A percentile compares a stretch with the other conserved stretches of the same genome.
phyloP scores from a whole-genome alignment of 2,888 invertebrate genomes.

The Dorcus hopei region DNA sequence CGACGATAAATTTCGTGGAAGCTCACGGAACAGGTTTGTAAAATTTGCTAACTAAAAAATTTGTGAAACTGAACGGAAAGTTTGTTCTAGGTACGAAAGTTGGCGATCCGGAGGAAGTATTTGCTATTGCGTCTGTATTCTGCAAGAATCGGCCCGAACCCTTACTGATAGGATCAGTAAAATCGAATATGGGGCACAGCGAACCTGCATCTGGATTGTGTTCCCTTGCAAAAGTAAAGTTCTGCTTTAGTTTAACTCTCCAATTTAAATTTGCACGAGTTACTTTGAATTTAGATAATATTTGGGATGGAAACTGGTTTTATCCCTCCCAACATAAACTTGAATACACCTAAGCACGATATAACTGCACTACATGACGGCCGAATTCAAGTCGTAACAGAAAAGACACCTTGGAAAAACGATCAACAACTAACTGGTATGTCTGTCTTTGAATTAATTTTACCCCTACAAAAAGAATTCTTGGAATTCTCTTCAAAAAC shows the following conservation, averaged over 20 bases:
- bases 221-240: conserved; percentile 69
- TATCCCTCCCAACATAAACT: conserved; percentile 87
- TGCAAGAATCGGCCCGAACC: conserved; percentile 71
- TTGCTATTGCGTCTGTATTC: conserved; percentile 77
- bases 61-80: background rate
- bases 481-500: no score
- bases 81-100: conserved; percentile 60
- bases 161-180: conserved; percentile 83
- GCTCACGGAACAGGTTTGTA: conserved; percentile 53
- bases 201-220: conserved; percentile 84
- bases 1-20: conserved; percentile 73
- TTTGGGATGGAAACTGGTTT: conserved; percentile 72
- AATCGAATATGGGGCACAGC: conserved; percentile 91
- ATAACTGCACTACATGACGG: conserved; percentile 61
- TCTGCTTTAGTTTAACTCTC: background rate
- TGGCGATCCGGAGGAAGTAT: conserved; percentile 90
- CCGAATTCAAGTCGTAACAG: conserved; percentile 69
- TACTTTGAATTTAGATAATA: conserved; percentile 41
- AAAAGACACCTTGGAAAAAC: conserved; percentile 59
- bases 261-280: no score
- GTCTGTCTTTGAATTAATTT: background rate
- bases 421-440: conserved; percentile 70
- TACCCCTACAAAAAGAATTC: no score
- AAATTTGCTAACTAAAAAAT: no score
- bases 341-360: conserved; percentile 48